Evolutionary conservation across 1,140 invertebrate species (phyloP).

Genomic region (Melanaphis sacchari): DNA sequence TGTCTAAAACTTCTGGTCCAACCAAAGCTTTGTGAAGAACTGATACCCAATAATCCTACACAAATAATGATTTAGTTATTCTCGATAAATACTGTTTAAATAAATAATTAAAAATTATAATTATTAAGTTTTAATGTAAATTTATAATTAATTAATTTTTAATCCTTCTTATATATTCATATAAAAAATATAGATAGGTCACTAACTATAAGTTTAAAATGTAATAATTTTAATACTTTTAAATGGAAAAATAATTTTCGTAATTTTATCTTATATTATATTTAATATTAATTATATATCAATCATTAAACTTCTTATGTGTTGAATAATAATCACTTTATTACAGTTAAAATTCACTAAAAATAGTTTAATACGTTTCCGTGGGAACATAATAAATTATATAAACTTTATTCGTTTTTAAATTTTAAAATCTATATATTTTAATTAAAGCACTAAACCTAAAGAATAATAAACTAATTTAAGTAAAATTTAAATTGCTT

Average conservation of each 20-base stretch:
- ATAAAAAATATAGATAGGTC: background rate
- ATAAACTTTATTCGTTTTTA: background rate
- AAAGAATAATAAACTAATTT: background rate
- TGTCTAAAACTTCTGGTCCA: slow-evolving; percentile 65
- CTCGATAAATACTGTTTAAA: background rate
- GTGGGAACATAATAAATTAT: background rate
- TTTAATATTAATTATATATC: too few species aligned
- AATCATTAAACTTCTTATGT: too few species aligned
- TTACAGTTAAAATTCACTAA: background rate
- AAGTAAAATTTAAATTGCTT: background rate
- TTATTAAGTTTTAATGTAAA: background rate
- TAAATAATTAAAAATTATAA: background rate
- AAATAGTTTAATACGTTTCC: background rate
- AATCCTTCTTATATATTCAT: background rate
- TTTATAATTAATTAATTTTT: background rate
- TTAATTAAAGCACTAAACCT: background rate
- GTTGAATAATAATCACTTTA: background rate
- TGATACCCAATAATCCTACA: slow-evolving; percentile 67
- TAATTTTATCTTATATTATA: background rate
- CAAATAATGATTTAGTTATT: slow-evolving; percentile 17
- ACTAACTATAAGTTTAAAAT: background rate
- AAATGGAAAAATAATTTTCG: background rate
- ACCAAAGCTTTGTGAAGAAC: slow-evolving; percentile 66
- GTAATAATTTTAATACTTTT: background rate
- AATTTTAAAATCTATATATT: background rate